Base-by-base conservation (phyloP, 1,140 invertebrate genomes). In the Drosophila bifasciata region DNA sequence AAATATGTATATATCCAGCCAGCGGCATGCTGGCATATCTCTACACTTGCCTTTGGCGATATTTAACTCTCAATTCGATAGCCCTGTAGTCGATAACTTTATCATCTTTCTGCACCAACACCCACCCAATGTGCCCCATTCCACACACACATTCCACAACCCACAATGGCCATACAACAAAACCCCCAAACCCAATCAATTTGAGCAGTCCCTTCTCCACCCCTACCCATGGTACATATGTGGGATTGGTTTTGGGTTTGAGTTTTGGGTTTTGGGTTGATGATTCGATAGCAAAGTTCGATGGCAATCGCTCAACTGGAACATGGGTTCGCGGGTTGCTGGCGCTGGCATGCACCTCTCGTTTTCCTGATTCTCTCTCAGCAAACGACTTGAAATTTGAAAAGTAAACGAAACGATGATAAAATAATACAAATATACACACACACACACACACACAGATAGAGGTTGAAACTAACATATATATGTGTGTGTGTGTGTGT, bases 331-430 rank as follows among this genome's bases (percentile, higher is more conserved):
- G 32, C 32, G 32, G 32, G 28, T 11, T 32, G 28, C 32, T 19
- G 28, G 15, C 32, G 28, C 8, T 32, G 25, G 25, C n/a, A 6
- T 7, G 28, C 3, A 32, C 11, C 32, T 9, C 16, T 16, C 53
- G 11, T 16, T 44, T 60, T n/a, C n/a, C n/a, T 16, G 23, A 32
- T 44, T 43, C 36, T 13, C 66, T 48, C 63, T 32, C 55, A 67
- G 66, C 64, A 71, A 81, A 76, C 66, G 59, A 86, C 80, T 86
- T 86, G 72, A 86, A 81, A 75, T 86, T 81, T 78, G 76, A 88
- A 86, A 86, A 86, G 81, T 86, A 86, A 86, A 88, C 78, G 73
- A 81, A 81, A 81, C 69, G 74, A 73, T 76, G 78, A 80, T 80
- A 80, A 80, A 80, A 79, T 80, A 80, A 71, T 76, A 77, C 69